Base-by-base conservation (phyloP, 2,113 vertebrate species). In the Brachirus orientalis region DNA sequence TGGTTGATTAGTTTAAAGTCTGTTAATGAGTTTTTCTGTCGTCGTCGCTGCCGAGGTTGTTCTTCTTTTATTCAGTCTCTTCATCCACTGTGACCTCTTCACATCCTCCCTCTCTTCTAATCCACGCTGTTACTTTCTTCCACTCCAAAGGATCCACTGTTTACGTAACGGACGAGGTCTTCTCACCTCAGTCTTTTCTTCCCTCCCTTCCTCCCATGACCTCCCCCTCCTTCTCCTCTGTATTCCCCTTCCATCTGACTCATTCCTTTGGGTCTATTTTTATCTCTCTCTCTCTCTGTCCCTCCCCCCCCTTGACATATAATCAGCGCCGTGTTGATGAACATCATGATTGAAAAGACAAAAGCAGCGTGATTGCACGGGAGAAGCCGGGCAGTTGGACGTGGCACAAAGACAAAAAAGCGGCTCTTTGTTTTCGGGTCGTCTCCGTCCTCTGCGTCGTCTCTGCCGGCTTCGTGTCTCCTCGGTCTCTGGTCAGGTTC, bases 181-280 rank as follows among this genome's bases (percentile, higher is more conserved):
- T 72, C 69, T 44, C 54, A 55, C 54, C 55, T 40, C 56, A 44
- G 44, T 51, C 78, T 55, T 14, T 71, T 69, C 35, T 46, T 14
- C 45, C 54, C 71, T 59, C 63, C 16, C 77, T 48, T 88, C 75
- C 77, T 78, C 87, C 50, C 72, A 58, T 84, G 48, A 69, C 74
- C 67, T 54, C 82, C 65, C 48, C 67, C 74, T 43, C 72, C 3
- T 75, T 37, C 50, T 75, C 51, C 72, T 86, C 74, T 80, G 72
- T 77, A 63, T 80, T 90, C 86, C 76, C 88, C 80, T 82, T 54
- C 84, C 77, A 89, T 90, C 89, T 93, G 90, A 92, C 89, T 92
- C 91, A 91, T 88, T 90, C 88, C 82, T 87, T 80, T 88, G 83
- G 75, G 79, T 90, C 87, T 93, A 92, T 93, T 92, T 93, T 89